These are phyloP conservation scores for Fabriciana adippe DNA, from an alignment of 2,888 invertebrate genomes.

Conservation along the genomic window DNA sequence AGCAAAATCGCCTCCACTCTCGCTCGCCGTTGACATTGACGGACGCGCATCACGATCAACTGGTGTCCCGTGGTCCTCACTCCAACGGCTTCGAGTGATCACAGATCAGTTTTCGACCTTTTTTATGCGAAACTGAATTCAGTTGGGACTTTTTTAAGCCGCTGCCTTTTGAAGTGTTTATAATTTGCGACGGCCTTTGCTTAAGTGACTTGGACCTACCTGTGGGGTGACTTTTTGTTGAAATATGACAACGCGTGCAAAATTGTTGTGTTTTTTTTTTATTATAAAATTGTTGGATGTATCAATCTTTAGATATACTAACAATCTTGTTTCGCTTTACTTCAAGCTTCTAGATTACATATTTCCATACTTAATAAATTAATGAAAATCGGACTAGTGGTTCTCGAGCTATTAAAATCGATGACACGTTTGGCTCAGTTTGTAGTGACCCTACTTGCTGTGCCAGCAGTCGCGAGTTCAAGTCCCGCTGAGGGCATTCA, in stretches of 20 bases:
- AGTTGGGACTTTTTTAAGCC: slow-evolving; percentile 37
- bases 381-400: too few species aligned
- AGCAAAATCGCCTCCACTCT: slow-evolving; percentile 52
- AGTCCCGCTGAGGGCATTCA: too few species aligned
- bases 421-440: too few species aligned
- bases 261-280: neutral
- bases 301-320: neutral
- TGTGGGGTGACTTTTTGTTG: slow-evolving; percentile 17
- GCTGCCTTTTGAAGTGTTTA: slow-evolving; percentile 40
- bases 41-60: slow-evolving; percentile 79
- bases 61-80: slow-evolving; percentile 69
- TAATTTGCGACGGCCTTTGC: slow-evolving; percentile 35
- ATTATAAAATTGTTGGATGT: neutral
- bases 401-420: too few species aligned
- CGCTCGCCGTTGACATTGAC: slow-evolving; percentile 64
- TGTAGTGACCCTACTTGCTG: too few species aligned
- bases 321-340: too few species aligned
- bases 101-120: slow-evolving; percentile 68
- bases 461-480: too few species aligned
- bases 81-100: slow-evolving; percentile 76
- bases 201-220: slow-evolving; percentile 34
- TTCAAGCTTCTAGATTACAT: too few species aligned
- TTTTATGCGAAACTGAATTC: slow-evolving; percentile 44
- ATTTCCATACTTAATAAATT: too few species aligned
- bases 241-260: slow-evolving; percentile 15